Conservation (phyloP, 2,797 vertebrate genomes). For the Rhinatrema bivittatum region DNA sequence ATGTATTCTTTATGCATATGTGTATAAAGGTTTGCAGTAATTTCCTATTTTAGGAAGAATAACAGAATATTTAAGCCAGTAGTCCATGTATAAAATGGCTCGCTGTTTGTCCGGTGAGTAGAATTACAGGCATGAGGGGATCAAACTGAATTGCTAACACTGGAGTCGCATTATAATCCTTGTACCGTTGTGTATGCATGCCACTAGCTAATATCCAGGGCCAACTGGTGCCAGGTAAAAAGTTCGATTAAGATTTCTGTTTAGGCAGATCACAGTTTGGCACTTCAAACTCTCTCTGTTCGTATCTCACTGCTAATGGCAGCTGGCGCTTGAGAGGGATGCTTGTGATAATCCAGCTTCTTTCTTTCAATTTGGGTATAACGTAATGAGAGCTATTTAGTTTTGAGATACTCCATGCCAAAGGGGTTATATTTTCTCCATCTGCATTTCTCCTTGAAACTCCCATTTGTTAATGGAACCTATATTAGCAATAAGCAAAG, state of each 20-base stretch:
- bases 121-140: too few species aligned
- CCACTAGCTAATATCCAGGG: constrained; percentile 1
- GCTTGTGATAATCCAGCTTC: not conserved
- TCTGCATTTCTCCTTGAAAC: too few species aligned
- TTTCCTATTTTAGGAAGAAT: too few species aligned
- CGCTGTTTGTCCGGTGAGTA: constrained; percentile 21
- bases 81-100: too few species aligned
- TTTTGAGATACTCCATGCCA: too few species aligned
- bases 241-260: constrained; percentile 11
- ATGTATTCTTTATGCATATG: too few species aligned
- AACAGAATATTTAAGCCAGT: too few species aligned
- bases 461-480: too few species aligned
- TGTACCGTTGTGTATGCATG: constrained; percentile 3
- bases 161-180: constrained; percentile 13
- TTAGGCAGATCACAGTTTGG: not conserved
- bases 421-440: too few species aligned
- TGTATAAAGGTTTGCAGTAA: too few species aligned
- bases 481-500: too few species aligned
- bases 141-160: too few species aligned
- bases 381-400: not conserved
- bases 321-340: not conserved
- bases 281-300: not conserved
- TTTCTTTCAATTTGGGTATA: not conserved
- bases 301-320: not conserved
- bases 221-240: fast-evolving